Evolutionary conservation across 1,140 invertebrate species (phyloP).

Genomic region (Cotesia vestalis): DNA sequence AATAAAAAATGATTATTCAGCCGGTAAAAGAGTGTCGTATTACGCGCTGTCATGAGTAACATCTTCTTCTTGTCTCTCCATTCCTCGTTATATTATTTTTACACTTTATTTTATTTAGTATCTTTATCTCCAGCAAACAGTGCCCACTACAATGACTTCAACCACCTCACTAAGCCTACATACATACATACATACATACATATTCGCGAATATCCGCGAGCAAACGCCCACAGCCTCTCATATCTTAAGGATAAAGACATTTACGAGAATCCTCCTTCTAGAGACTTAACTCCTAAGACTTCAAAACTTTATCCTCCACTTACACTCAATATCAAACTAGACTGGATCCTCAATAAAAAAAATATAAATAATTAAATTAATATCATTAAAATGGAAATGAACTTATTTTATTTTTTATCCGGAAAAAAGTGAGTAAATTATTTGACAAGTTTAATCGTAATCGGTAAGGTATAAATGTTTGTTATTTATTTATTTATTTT

Average conservation of each 20-base stretch:
- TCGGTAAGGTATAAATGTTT: not conserved
- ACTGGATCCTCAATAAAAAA: conserved; percentile 3
- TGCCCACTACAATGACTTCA: no score
- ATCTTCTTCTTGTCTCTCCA: no score
- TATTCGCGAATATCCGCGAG: conserved; percentile 30
- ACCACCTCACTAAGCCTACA: no score
- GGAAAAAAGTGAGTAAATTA: conserved; percentile 12
- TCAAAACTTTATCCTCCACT: not conserved
- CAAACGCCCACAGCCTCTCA: conserved; percentile 57
- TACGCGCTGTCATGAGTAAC: no score
- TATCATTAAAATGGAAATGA: conserved; percentile 1
- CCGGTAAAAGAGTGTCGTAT: no score
- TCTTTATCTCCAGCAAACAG: no score
- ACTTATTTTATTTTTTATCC: conserved; percentile 2
- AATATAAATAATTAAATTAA: not conserved
- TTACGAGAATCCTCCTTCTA: conserved; percentile 60
- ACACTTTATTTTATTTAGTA: no score
- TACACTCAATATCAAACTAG: not conserved
- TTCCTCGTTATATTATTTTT: no score
- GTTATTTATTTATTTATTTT: no score
- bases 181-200: no score
- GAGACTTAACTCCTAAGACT: conserved; percentile 20
- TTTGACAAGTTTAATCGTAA: conserved; percentile 13
- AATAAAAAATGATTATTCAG: no score
- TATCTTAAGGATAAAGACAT: conserved; percentile 65